Percentiles rank a stretch among this genome's conserved stretches.
Evolutionary conservation across 2,888 invertebrate species (phyloP).

Genomic region (Nowickia ferox): DNA sequence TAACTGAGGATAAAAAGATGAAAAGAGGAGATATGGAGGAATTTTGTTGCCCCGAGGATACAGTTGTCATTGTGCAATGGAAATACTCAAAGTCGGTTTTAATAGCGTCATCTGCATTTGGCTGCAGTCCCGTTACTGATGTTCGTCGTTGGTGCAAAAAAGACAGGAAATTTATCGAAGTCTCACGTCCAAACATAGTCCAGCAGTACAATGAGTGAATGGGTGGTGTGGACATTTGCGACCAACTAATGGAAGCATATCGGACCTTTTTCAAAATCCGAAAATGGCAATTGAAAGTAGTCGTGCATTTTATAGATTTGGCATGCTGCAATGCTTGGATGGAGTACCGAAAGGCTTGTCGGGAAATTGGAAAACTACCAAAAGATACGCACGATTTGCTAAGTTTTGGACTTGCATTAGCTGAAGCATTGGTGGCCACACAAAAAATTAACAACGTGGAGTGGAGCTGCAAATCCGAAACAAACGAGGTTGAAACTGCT

Average conservation of each 20-base stretch:
- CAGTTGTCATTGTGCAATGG: too few species aligned
- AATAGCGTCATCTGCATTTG: too few species aligned
- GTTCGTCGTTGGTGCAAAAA: too few species aligned
- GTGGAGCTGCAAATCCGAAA: slow-evolving; percentile 22
- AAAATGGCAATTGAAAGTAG: not conserved
- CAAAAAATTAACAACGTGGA: slow-evolving; percentile 36
- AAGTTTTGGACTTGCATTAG: slow-evolving; percentile 27
- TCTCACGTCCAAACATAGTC: too few species aligned
- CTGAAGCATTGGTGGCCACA: not conserved
- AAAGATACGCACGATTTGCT: slow-evolving; percentile 42
- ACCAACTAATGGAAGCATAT: not conserved
- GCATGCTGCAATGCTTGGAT: slow-evolving; percentile 40
- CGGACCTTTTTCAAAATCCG: not conserved
- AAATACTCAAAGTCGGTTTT: too few species aligned
- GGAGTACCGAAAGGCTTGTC: slow-evolving; percentile 29
- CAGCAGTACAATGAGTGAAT: too few species aligned
- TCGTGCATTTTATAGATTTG: not conserved
- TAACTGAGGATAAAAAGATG: slow-evolving; percentile 53
- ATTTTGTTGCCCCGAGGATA: too few species aligned
- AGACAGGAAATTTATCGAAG: too few species aligned
- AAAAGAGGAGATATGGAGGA: slow-evolving; percentile 48
- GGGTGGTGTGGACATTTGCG: not conserved
- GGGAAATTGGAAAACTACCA: slow-evolving; percentile 15
- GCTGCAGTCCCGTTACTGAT: too few species aligned
- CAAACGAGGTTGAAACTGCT: not conserved